Base-by-base conservation (phyloP, 2,888 invertebrate species). In the Andrena minutula region DNA sequence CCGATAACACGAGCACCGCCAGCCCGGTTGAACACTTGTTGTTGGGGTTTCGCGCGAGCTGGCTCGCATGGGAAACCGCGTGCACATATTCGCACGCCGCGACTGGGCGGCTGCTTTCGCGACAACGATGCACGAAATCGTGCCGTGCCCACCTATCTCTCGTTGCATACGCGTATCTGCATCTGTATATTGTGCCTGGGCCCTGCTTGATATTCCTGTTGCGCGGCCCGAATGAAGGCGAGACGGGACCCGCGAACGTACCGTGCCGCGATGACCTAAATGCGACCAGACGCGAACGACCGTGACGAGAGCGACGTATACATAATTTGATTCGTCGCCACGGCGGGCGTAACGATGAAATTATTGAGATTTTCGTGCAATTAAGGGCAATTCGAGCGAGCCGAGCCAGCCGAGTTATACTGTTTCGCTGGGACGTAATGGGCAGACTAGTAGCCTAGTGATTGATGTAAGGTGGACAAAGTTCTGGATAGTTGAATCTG, bases 131-230 rank as follows among this genome's bases (percentile, higher is more conserved):
- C 61, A 58, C 73, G 76, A 81, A 76, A 70, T 81, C 49, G 60
- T 65, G 35, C 51, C 26, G 53, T 20, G n/a, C 51, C 47, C 23
- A 49, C 28, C 35, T 60, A 51, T 63, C 61, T 63, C 64, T 56
- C 56, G 56, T 8, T 10, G 72, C 75, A 76, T 87, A 84, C 82
- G 47, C 16, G 23, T n/a, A 23, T 28, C 64, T 12, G 58, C 47
- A 30, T 20, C 73, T 72, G 82, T 85, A 82, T 66, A 86, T 80
- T 73, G 26, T 20, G 53, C 41, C 32, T 68, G 58, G 69, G 80
- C 63, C 83, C 84, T 85, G 78, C 79, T 89, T 87, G 88, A 86
- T 88, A 90, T 90, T 91, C 91, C 72, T 63, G 79, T 84, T 88
- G 86, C 89, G 85, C 85, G 86, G 86, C 65, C 53, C 63, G 75